Evolutionary conservation across 2,888 invertebrate species (phyloP).

Genomic region (Ectobius pallidus): DNA sequence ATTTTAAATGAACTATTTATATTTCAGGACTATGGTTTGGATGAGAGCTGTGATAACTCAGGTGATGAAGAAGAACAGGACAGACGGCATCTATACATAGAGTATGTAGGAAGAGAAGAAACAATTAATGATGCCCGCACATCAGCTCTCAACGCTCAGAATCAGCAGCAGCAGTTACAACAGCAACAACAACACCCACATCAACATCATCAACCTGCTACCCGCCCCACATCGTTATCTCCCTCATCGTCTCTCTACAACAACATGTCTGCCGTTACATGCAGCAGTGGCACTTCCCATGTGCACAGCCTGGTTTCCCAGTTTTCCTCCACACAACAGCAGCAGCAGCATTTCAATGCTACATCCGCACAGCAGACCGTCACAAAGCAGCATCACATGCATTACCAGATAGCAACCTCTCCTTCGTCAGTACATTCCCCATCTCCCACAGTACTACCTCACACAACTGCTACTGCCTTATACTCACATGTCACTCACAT

Average conservation of each 20-base stretch:
- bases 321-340: constrained; percentile 41
- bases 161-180: constrained; percentile 48
- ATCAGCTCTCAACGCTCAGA: constrained; percentile 43
- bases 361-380: constrained; percentile 1
- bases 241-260: constrained; percentile 20
- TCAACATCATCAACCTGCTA: constrained; percentile 45
- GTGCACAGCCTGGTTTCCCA: constrained; percentile 43
- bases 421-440: constrained; percentile 18
- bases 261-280: not conserved
- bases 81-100: constrained; percentile 46
- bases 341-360: constrained; percentile 21
- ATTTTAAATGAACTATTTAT: too few relatives aligned
- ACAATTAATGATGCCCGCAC: constrained; percentile 54
- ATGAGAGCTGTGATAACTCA: constrained; percentile 71
- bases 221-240: constrained; percentile 40
- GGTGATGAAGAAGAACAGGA: constrained; percentile 58
- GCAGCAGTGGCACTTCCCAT: constrained; percentile 34
- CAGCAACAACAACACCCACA: constrained; percentile 48
- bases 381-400: constrained; percentile 22
- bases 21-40: constrained; percentile 73
- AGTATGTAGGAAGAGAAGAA: constrained; percentile 42
- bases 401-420: constrained; percentile 17
- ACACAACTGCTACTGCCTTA: constrained; percentile 20
- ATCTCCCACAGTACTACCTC: constrained; percentile 1
- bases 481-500: constrained; percentile 21